Conservation (phyloP, 1,140 invertebrate genomes). For the Wiebesia pumilae region DNA sequence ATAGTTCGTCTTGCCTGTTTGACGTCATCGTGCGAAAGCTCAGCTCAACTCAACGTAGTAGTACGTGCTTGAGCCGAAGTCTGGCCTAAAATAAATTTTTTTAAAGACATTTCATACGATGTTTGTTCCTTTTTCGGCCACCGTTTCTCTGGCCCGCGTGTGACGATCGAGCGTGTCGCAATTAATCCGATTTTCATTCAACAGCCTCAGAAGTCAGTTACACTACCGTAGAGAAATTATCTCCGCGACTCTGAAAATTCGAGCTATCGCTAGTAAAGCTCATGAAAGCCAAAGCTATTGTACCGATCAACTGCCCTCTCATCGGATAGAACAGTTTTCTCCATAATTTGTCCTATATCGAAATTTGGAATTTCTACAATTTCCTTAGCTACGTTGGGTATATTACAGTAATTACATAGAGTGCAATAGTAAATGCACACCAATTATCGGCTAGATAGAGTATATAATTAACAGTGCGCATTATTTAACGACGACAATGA, state of each 20-base stretch:
- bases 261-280: no score
- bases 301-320: no score
- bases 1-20: not conserved
- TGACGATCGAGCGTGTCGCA: not conserved
- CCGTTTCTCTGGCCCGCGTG: not conserved
- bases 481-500: not conserved
- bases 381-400: no score
- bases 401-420: no score
- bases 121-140: not conserved
- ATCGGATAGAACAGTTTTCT: no score
- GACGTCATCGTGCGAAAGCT: conserved; percentile 8
- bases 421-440: no score
- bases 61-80: not conserved
- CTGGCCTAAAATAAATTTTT: conserved; percentile 14
- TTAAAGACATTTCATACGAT: not conserved
- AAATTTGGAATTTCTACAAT: no score
- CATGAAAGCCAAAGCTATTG: no score
- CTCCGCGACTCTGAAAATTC: not conserved
- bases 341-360: no score
- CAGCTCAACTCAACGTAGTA: not conserved
- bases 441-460: no score
- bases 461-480: no score
- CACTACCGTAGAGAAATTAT: not conserved
- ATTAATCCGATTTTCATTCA: not conserved
- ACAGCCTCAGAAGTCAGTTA: not conserved